Base-by-base conservation (phyloP, 64 coral and sea anemone species). In the Pachyseris speciosa region DNA sequence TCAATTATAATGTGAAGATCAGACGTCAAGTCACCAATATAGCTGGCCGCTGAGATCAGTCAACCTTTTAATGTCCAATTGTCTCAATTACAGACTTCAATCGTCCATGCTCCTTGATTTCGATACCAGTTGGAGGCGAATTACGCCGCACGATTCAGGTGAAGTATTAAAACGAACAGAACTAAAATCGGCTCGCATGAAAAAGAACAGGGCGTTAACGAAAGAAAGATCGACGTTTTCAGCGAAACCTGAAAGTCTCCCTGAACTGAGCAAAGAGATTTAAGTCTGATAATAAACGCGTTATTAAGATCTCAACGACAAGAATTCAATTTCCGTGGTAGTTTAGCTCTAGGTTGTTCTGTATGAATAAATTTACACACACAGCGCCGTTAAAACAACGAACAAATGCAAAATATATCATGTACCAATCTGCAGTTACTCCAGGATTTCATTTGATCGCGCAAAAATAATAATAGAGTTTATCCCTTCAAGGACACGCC, bases 291-390 rank as follows among this genome's bases (percentile, higher is more conserved):
- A 57, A 57, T 6, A 22, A 79, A 79, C 30, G 4, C 25, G 29
- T 53, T 78, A 17, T 76, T 52, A 50, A 76, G 73, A 76, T 49
- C 47, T 76, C 11, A 75, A 30, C 42, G 47, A 79, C 75, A 79
- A 79, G 49, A 79, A 79, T 79, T 36, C 16, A 79, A 81, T 60
- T 42, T 81, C 77, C 53, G 52, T 81, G 32, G 52, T 4, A 37
- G 52, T 20, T 53, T 39, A 19, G 52, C 32, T 5, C 9, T 55
- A 2, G 32, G 2, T 81, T 79, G 47, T 7, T 26, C 11, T 17
- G 19, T 22, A 20, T 37, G 19, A 80, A 58, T 80, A 80, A 34
- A 31, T 47, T 43, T 74, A 74, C 20, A 7, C 49, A 17, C 75
- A 52, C 4, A 80, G 75, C 17, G 75, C 37, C n/a, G 16, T 53